Base-by-base conservation (phyloP, 2,888 invertebrate genomes). In the Drosophila monieri region DNA sequence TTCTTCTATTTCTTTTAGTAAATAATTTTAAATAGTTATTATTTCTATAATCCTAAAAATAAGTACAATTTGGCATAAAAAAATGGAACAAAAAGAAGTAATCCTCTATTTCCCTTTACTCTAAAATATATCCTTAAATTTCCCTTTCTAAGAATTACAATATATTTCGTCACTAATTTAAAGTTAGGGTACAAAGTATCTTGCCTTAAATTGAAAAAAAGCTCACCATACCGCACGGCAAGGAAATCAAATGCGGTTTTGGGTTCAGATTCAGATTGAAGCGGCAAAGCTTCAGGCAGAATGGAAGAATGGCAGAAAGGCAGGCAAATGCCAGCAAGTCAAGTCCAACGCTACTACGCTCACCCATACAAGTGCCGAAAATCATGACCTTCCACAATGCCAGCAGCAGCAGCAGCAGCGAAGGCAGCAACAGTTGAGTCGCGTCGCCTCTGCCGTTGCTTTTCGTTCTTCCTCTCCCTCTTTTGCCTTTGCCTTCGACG, bases 361-460 rank as follows among this genome's bases (percentile, higher is more conserved):
- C 37, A 70, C 54, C 55, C 23, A 55, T 25, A 60, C 60, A 30
- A 54, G 41, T 37, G 51, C 53, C 72, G 60, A 72, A 80, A 89
- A 88, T 84, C 90, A 89, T 89, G 90, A 90, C 90, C 90, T 90
- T 90, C 89, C 90, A 85, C 90, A 90, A 90, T 90, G 89, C 89
- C 90, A 89, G 73, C 85, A 80, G 76, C 72, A 71, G 55, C 72
- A 74, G 46, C 43, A 58, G 44, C 66, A 58, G 54, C 57, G 58
- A 32, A 15, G 18, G 39, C 39, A 73, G 57, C 62, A 71, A 69
- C 61, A 60, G 76, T 81, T 78, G 76, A 65, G 64, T 75, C 56
- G 65, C 59, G 27, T 27, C 27, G 27, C 21, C 21, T 23, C 21
- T 23, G 21, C 21, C 21, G 21, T 23, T 23, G 21, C 21, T 62